Evolutionary conservation across 2,797 vertebrate species (phyloP).

Genomic region (Falco naumanni): DNA sequence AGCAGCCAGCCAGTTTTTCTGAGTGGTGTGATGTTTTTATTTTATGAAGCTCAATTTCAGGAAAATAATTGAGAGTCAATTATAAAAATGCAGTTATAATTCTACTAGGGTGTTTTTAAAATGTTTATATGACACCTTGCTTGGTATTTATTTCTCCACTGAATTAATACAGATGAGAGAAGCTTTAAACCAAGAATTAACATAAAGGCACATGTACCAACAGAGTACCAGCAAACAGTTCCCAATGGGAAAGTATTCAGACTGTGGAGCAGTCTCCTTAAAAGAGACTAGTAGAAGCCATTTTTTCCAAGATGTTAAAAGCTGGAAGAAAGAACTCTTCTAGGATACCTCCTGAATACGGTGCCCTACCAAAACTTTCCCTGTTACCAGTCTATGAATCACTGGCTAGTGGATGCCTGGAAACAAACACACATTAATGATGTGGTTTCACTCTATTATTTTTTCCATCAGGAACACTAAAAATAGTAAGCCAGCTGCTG

Average conservation of each 20-base stretch:
- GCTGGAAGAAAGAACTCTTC: conserved; percentile 24
- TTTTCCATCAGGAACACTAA: neutral
- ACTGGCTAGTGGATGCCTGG: neutral
- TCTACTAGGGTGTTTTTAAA: neutral
- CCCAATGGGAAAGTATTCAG: neutral
- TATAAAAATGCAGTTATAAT: neutral
- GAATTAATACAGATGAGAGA: neutral
- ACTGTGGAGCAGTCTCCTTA: neutral
- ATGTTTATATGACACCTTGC: neutral
- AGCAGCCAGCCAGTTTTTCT: neutral
- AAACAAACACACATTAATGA: conserved; percentile 12
- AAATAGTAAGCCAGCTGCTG: conserved; percentile 46
- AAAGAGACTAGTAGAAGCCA: neutral
- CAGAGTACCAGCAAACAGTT: neutral
- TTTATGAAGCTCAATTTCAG: neutral
- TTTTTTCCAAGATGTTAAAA: conserved; percentile 26
- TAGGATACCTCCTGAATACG: neutral
- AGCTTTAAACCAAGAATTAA: neutral
- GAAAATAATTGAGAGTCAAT: neutral
- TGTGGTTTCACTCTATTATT: neutral
- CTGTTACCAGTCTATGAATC: neutral
- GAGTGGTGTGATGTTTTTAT: neutral
- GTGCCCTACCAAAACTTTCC: neutral
- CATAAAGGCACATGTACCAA: neutral
- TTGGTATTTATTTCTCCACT: neutral